A percentile compares a stretch with the other conserved stretches of the same genome.
Evolutionary conservation across 2,797 vertebrate genomes (phyloP).

Genomic region (Hippopotamyrus pictus): DNA sequence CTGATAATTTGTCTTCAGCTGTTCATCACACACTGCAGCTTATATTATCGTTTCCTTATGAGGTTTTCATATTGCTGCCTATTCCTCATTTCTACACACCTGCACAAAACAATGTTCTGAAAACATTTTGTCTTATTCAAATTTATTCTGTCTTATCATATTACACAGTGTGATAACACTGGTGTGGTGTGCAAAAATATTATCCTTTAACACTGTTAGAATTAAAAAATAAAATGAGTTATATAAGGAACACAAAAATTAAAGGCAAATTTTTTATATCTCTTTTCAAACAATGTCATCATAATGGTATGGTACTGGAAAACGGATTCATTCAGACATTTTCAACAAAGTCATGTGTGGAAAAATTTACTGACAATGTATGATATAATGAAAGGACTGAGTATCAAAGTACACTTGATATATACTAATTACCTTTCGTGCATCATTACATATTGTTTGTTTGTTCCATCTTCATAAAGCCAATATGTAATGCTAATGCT

Average conservation of each 20-base stretch:
- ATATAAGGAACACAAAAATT: neutral
- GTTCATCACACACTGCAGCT: neutral
- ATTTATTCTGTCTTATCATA: neutral
- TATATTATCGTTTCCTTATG: neutral
- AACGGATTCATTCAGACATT: neutral
- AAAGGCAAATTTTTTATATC: neutral
- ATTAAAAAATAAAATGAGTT: neutral
- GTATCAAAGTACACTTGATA: neutral
- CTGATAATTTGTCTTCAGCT: neutral
- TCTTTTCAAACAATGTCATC: neutral
- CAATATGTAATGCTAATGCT: neutral
- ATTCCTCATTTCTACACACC: neutral
- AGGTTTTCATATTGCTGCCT: neutral
- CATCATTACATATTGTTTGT: neutral
- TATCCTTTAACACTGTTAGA: neutral
- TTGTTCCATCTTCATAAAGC: neutral
- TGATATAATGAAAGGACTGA: neutral
- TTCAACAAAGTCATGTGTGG: neutral
- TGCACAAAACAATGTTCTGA: neutral
- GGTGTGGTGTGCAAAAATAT: neutral
- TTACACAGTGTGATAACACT: neutral
- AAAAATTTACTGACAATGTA: neutral
- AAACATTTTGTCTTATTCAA: slow-evolving; percentile 5
- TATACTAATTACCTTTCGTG: neutral
- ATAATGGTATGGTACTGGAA: neutral